A percentile compares a stretch with the other conserved stretches of the same genome.
phyloP scores from a whole-genome alignment of 2,113 vertebrate genomes.

The Plecturocebus donacophilus region DNA sequence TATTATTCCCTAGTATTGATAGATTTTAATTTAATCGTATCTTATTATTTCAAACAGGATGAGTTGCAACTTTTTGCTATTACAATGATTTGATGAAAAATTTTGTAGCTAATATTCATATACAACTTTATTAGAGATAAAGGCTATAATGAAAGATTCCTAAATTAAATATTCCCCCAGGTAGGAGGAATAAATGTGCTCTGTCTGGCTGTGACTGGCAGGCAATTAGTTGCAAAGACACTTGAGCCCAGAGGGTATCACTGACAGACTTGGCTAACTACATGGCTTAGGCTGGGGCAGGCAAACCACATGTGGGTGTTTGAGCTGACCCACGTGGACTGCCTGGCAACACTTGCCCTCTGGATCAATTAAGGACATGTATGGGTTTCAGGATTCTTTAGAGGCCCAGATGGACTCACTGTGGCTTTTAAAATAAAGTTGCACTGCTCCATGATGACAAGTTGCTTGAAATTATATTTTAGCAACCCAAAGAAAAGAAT shows the following conservation, averaged over 20 bases:
- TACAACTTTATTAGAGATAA: constrained; percentile 9
- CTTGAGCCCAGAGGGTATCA: not conserved
- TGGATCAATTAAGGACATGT: constrained; percentile 48
- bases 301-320: not conserved
- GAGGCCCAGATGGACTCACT: not conserved
- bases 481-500: not conserved
- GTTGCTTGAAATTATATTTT: not conserved
- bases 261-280: not conserved
- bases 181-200: not conserved
- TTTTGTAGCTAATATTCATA: constrained; percentile 1
- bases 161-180: constrained; percentile 4
- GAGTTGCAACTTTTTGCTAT: not conserved
- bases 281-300: not conserved
- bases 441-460: not conserved
- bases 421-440: constrained; percentile 9
- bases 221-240: constrained; percentile 40
- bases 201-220: constrained; percentile 32
- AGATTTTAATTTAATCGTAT: constrained; percentile 2
- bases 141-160: not conserved
- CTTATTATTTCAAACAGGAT: not conserved
- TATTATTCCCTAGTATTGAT: not conserved
- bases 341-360: not conserved
- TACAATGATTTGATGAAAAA: not conserved
- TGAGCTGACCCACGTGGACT: constrained; percentile 36
- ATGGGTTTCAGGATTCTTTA: constrained; percentile 15